Percentiles rank a stretch among this genome's conserved stretches.
These are phyloP conservation scores for Cheilosia soror DNA, from an alignment of 2,888 invertebrate genomes.

Conservation along the genomic window DNA sequence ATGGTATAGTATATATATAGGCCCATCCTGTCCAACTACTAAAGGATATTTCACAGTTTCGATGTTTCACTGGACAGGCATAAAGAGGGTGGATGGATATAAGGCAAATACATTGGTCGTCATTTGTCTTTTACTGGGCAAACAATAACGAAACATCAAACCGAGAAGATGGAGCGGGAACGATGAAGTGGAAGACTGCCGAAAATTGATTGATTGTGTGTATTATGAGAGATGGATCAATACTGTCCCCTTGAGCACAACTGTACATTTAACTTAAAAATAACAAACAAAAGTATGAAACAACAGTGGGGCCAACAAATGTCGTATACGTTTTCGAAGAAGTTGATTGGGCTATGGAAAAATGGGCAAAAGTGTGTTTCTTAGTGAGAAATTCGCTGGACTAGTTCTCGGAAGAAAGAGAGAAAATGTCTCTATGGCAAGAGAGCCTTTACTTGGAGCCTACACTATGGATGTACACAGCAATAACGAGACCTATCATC, in stretches of 20 bases:
- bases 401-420: too few relatives aligned
- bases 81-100: slow-evolving; percentile 14
- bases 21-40: not conserved
- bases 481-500: too few relatives aligned
- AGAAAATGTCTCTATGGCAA: too few relatives aligned
- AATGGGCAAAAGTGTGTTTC: not conserved
- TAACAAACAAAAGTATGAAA: not conserved
- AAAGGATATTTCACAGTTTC: slow-evolving; percentile 28
- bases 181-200: slow-evolving; percentile 32
- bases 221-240: slow-evolving; percentile 48
- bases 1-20: not conserved
- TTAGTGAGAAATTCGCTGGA: too few relatives aligned
- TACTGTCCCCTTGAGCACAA: slow-evolving; percentile 30
- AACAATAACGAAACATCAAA: slow-evolving; percentile 55
- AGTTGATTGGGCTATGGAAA: too few relatives aligned
- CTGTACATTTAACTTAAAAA: slow-evolving; percentile 32
- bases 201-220: slow-evolving; percentile 52
- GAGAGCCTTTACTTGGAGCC: too few relatives aligned
- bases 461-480: too few relatives aligned
- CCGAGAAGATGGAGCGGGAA: not conserved
- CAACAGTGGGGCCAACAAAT: not conserved
- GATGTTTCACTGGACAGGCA: slow-evolving; percentile 39
- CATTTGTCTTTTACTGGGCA: slow-evolving; percentile 57
- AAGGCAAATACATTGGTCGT: slow-evolving; percentile 51
- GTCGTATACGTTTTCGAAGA: not conserved